Evolutionary conservation across 2,888 invertebrate genomes (phyloP).

Genomic region (Charanyca ferruginea): DNA sequence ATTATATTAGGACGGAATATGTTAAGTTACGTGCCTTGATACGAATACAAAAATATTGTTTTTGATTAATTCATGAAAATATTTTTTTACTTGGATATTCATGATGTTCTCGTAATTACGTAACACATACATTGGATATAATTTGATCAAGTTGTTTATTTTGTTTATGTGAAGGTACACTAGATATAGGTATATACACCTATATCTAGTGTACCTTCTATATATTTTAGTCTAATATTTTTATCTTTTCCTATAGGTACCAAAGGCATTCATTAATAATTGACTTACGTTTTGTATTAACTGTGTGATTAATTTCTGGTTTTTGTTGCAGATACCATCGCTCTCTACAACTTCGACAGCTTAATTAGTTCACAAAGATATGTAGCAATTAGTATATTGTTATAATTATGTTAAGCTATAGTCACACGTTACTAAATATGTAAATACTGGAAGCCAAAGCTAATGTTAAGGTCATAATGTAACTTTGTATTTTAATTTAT

Average conservation of each 20-base stretch:
- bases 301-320: neutral
- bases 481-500: constrained; percentile 26
- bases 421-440: constrained; percentile 44
- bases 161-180: too few species aligned
- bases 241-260: neutral
- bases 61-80: constrained; percentile 3
- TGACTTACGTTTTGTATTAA: too few species aligned
- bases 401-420: constrained; percentile 31
- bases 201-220: too few species aligned
- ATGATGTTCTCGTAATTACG: constrained; percentile 3
- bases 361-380: constrained; percentile 52
- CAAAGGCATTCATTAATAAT: too few species aligned
- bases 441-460: constrained; percentile 52
- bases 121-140: too few species aligned
- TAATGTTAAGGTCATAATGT: constrained; percentile 27
- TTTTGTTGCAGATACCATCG: constrained; percentile 71
- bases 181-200: too few species aligned
- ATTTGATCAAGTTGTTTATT: too few species aligned
- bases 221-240: too few species aligned
- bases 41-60: too few species aligned
- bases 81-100: neutral
- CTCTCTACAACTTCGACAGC: constrained; percentile 69
- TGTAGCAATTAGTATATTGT: constrained; percentile 41
- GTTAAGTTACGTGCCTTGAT: too few species aligned
- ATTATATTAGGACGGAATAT: neutral